phyloP scores from a whole-genome alignment of 2,113 vertebrate species.

The Coreoperca whiteheadi region DNA sequence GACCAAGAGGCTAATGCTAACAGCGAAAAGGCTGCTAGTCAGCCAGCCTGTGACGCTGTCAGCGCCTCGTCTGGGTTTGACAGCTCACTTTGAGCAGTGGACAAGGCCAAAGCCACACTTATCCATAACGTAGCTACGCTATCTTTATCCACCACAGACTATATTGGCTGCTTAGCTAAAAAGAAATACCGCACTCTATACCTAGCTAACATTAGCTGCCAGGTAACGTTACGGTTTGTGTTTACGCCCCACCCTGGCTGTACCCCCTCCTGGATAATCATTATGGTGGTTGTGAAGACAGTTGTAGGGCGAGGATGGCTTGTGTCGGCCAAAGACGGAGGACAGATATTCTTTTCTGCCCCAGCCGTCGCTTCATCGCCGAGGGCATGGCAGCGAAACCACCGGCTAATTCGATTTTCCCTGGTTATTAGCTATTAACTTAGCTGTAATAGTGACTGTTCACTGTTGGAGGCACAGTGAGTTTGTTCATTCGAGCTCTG shows the following conservation, averaged over 20 bases:
- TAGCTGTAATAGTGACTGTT: neutral
- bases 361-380: neutral
- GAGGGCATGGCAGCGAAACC: constrained; percentile 33
- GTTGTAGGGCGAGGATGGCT: neutral
- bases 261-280: constrained; percentile 11
- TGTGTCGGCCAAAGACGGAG: neutral
- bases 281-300: too few species aligned
- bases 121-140: neutral
- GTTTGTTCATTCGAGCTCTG: constrained; percentile 10
- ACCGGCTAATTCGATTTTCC: constrained; percentile 33
- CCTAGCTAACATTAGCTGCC: neutral
- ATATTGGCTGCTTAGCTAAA: neutral
- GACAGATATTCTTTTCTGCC: neutral
- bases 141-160: neutral
- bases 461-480: neutral
- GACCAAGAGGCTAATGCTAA: constrained; percentile 53
- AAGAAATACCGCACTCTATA: neutral
- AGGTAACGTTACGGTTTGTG: constrained; percentile 20
- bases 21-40: constrained; percentile 41
- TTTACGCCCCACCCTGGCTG: constrained; percentile 65
- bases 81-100: constrained; percentile 61
- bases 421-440: constrained; percentile 1
- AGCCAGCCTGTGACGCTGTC: constrained; percentile 71
- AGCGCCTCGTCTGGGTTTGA: constrained; percentile 68
- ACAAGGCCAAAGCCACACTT: constrained; percentile 47